phyloP scores from a whole-genome alignment of 2,113 vertebrate genomes.

The Crotalus horridus region DNA sequence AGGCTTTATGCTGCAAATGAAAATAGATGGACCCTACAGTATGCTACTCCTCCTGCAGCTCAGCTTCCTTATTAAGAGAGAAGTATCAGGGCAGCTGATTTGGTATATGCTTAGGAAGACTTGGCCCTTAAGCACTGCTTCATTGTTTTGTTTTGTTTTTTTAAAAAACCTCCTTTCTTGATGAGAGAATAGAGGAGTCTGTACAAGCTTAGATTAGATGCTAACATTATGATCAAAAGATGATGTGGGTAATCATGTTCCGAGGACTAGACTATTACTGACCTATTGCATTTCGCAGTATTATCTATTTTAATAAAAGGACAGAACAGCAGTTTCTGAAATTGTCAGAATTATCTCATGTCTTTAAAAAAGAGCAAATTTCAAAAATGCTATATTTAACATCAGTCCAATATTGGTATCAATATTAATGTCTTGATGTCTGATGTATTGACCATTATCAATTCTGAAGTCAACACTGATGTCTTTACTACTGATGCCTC shows the following conservation, averaged over 20 bases:
- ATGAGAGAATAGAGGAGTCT: neutral
- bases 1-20: neutral
- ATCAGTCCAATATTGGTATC: neutral
- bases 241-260: no score
- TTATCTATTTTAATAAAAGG: neutral
- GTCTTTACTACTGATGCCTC: neutral
- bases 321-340: neutral
- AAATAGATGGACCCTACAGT: neutral
- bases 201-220: neutral
- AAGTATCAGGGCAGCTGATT: neutral
- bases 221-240: neutral
- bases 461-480: neutral
- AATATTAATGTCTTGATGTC: neutral
- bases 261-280: neutral
- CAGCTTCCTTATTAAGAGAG: neutral
- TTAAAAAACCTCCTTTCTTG: neutral
- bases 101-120: neutral
- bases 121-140: neutral
- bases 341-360: neutral
- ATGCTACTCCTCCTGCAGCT: neutral
- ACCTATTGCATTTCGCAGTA: neutral
- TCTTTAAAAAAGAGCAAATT: neutral
- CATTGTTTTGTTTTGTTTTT: neutral
- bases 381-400: neutral
- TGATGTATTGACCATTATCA: neutral